These are phyloP conservation scores for Tarsius wallacei DNA, from an alignment of 2,797 vertebrate genomes.

Conservation along the genomic window DNA sequence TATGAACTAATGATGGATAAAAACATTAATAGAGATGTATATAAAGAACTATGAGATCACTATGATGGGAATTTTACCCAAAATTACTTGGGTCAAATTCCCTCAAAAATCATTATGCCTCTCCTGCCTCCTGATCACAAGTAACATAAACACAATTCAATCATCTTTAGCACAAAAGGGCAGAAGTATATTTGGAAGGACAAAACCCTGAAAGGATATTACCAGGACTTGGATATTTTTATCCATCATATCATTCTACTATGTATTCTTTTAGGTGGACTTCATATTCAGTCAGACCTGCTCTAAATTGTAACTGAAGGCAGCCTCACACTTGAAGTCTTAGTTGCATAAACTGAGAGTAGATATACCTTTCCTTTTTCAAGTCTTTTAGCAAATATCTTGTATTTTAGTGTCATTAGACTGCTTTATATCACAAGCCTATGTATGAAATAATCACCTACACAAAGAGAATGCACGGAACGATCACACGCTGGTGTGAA, in stretches of 20 bases:
- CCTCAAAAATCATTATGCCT: not conserved
- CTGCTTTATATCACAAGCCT: too few relatives aligned
- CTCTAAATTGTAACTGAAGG: not conserved
- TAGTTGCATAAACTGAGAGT: not conserved
- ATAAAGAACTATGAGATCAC: not conserved
- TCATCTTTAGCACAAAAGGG: not conserved
- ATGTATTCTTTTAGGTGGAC: not conserved
- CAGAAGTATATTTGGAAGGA: not conserved
- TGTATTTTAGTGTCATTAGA: not conserved
- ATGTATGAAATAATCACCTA: not conserved
- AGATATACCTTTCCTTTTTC: not conserved
- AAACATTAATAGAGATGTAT: not conserved
- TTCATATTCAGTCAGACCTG: not conserved
- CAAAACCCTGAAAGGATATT: not conserved
- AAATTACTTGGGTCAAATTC: too few relatives aligned
- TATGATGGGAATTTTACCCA: not conserved
- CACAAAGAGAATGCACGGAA: not conserved
- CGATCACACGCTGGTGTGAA: not conserved
- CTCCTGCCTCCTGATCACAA: accelerated
- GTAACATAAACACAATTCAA: not conserved
- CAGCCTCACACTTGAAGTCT: not conserved
- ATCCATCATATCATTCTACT: not conserved
- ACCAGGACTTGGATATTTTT: not conserved
- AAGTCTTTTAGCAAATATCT: not conserved
- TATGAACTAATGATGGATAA: not conserved